A percentile compares a stretch with the other conserved stretches of the same genome.
Conservation (phyloP, 2,113 vertebrate genomes). For the Microcebus griseorufus region DNA sequence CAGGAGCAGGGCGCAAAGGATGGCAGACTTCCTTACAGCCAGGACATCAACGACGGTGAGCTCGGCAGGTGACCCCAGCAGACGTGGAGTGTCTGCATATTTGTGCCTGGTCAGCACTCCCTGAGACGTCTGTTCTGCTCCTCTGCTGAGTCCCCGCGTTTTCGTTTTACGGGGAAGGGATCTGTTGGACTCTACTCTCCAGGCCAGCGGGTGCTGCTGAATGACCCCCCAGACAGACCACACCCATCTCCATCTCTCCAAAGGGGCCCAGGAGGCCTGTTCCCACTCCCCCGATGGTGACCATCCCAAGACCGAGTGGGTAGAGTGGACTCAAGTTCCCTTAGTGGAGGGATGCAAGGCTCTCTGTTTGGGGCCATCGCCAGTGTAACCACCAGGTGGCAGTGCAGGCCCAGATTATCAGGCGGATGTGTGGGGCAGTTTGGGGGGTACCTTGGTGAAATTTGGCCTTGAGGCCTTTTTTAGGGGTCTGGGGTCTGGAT, state of each 20-base stretch:
- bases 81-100: no score
- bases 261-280: background rate
- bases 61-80: background rate
- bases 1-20: background rate
- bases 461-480: background rate
- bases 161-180: background rate
- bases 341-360: background rate
- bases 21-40: background rate
- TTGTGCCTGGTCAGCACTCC: background rate
- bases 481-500: no score
- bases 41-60: background rate
- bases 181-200: background rate
- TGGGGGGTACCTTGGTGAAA: background rate
- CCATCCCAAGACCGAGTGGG: no score
- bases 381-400: conserved; percentile 49
- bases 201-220: background rate
- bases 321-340: background rate
- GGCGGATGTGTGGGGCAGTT: accelerated
- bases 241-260: background rate
- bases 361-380: background rate
- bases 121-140: accelerated
- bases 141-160: background rate
- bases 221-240: background rate
- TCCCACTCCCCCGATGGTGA: background rate
- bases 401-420: background rate